Evolutionary conservation across 2,888 invertebrate species (phyloP).

Genomic region (Adelphocoris suturalis): DNA sequence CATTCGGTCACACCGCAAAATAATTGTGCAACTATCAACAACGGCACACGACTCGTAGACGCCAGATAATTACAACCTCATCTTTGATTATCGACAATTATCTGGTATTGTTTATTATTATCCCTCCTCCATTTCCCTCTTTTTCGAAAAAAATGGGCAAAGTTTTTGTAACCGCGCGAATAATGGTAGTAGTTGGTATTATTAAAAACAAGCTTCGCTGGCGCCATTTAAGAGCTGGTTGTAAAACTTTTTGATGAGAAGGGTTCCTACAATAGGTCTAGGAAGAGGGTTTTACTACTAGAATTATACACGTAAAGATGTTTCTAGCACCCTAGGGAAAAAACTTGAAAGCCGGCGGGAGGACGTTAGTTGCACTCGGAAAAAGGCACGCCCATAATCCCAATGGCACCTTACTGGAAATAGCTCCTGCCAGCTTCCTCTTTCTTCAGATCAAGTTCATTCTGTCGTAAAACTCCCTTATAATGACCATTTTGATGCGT

Average conservation of each 20-base stretch:
- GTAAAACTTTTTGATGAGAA: constrained; percentile 60
- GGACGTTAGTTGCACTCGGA: constrained; percentile 8
- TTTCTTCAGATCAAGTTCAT: constrained; percentile 42
- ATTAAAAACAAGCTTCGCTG: constrained; percentile 37
- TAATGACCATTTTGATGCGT: background rate
- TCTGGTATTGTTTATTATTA: constrained; percentile 6
- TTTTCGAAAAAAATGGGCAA: background rate
- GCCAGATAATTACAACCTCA: constrained; percentile 45
- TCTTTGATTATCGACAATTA: constrained; percentile 41
- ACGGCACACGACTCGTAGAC: constrained; percentile 56
- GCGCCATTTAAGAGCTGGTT: constrained; percentile 67
- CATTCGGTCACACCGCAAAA: background rate
- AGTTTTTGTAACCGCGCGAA: constrained; percentile 33
- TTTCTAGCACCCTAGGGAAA: constrained; percentile 21
- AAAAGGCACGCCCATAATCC: constrained; percentile 35
- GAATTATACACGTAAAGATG: constrained; percentile 54
- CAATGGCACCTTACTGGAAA: constrained; percentile 42
- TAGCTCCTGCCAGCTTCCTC: background rate
- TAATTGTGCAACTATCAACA: constrained; percentile 26
- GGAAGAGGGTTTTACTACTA: constrained; percentile 53
- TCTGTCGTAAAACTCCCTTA: constrained; percentile 6
- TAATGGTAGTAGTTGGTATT: constrained; percentile 56
- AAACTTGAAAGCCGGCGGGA: constrained; percentile 22
- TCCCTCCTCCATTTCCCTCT: background rate
- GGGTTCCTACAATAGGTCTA: constrained; percentile 40